Conservation (phyloP, 1,140 invertebrate species). For the Drosophila cardini region DNA sequence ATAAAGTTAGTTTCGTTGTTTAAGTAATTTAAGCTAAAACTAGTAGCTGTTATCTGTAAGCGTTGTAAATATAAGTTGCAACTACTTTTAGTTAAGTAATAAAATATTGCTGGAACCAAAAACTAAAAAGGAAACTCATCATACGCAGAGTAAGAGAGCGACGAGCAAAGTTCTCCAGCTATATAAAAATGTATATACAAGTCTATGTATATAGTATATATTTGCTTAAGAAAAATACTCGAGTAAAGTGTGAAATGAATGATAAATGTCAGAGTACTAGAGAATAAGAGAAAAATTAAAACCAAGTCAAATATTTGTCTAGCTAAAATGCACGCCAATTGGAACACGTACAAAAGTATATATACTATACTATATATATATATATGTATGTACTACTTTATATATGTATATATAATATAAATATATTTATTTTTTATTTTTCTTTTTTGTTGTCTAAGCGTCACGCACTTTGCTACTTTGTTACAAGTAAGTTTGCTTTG, state of each 20-base stretch:
- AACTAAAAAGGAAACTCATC: neutral
- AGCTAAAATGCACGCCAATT: conserved; percentile 72
- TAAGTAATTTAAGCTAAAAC: neutral
- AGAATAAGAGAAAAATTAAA: conserved; percentile 46
- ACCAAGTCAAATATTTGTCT: conserved; percentile 75
- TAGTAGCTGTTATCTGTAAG: conserved; percentile 4
- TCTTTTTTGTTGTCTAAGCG: conserved; percentile 34
- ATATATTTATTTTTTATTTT: conserved; percentile 10
- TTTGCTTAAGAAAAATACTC: conserved; percentile 16
- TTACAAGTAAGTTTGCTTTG: conserved; percentile 29
- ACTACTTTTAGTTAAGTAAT: conserved; percentile 15
- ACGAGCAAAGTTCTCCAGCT: conserved; percentile 19
- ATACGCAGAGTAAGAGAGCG: conserved; percentile 8
- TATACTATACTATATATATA: neutral
- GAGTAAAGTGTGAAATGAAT: conserved; percentile 48
- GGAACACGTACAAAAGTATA: conserved; percentile 29
- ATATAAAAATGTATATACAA: neutral
- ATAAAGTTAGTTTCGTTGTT: neutral
- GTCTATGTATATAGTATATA: neutral
- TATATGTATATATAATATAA: conserved; percentile 13
- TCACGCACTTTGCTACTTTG: conserved; percentile 79
- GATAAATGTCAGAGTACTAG: conserved; percentile 38
- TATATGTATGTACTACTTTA: neutral
- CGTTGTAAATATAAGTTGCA: conserved; percentile 16
- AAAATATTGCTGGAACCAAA: conserved; percentile 1